Percentiles rank a stretch among this genome's conserved stretches.
These are phyloP conservation scores for Ranitomeya imitator DNA, from an alignment of 2,113 vertebrate species.

Conservation along the genomic window DNA sequence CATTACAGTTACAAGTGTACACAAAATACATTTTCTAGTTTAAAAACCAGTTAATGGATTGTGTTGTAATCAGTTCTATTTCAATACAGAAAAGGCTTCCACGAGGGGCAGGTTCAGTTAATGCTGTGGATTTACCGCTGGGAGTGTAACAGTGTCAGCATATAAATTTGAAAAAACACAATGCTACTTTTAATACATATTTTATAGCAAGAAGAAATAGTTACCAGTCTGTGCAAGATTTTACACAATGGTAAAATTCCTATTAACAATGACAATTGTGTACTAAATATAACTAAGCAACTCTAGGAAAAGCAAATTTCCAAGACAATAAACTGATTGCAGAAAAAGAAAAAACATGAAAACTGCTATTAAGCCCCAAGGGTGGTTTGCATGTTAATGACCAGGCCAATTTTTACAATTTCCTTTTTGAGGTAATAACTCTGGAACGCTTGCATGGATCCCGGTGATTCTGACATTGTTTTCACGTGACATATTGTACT, in stretches of 20 bases:
- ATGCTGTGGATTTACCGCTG: not conserved
- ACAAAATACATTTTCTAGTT: not conserved
- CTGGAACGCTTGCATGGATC: too few species aligned
- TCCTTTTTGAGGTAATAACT: too few species aligned
- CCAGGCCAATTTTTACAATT: too few species aligned
- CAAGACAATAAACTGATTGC: not conserved
- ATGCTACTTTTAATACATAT: not conserved
- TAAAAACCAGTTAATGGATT: slow-evolving; percentile 1
- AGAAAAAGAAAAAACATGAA: too few species aligned
- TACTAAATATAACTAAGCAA: not conserved
- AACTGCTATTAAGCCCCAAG: too few species aligned
- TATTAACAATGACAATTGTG: not conserved
- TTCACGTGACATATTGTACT: too few species aligned
- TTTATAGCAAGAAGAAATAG: not conserved
- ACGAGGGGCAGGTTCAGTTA: not conserved
- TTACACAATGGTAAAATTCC: not conserved
- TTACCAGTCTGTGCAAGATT: not conserved
- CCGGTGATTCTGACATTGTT: too few species aligned
- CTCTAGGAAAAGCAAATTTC: not conserved
- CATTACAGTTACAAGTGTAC: not conserved
- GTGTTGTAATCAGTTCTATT: not conserved
- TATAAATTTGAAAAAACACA: not conserved
- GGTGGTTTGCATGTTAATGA: too few species aligned
- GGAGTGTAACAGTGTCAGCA: not conserved
- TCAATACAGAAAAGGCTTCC: not conserved